A percentile compares a stretch with the other conserved stretches of the same genome.
These are phyloP conservation scores for Hesperophylax magnus DNA, from an alignment of 1,140 invertebrate species.

Conservation along the genomic window DNA sequence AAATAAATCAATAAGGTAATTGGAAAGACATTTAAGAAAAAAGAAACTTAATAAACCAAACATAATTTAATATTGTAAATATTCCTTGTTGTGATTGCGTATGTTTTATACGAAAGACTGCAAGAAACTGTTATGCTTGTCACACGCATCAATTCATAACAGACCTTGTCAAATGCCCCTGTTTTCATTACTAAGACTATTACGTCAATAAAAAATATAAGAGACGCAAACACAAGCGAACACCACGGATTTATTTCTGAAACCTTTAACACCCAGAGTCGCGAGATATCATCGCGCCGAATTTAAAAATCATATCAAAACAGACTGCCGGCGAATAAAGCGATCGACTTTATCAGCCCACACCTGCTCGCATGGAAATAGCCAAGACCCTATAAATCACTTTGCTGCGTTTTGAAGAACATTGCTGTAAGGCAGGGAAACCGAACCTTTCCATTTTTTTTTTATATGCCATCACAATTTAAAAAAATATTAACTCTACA, in stretches of 20 bases:
- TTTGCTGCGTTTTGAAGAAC: conserved; percentile 55
- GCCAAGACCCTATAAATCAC: background rate
- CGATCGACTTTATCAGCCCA: background rate
- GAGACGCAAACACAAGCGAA: background rate
- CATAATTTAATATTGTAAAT: no score
- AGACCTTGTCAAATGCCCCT: background rate
- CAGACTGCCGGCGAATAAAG: conserved; percentile 3
- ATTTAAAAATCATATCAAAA: conserved; percentile 1
- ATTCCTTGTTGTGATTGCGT: no score
- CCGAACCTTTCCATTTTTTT: no score
- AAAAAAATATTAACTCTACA: no score
- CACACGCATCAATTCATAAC: no score
- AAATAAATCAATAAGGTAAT: no score
- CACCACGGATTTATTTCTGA: background rate
- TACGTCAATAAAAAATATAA: background rate
- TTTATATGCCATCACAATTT: no score
- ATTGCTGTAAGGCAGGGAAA: conserved; percentile 58
- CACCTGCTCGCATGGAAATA: conserved; percentile 29
- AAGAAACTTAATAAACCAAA: no score
- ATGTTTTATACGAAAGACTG: no score
- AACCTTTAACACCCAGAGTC: background rate
- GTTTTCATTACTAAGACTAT: background rate
- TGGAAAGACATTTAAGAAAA: no score
- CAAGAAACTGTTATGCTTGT: no score
- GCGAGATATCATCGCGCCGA: background rate